phyloP scores from a whole-genome alignment of 2,113 vertebrate species.

The Ivindomyrus marchei region DNA sequence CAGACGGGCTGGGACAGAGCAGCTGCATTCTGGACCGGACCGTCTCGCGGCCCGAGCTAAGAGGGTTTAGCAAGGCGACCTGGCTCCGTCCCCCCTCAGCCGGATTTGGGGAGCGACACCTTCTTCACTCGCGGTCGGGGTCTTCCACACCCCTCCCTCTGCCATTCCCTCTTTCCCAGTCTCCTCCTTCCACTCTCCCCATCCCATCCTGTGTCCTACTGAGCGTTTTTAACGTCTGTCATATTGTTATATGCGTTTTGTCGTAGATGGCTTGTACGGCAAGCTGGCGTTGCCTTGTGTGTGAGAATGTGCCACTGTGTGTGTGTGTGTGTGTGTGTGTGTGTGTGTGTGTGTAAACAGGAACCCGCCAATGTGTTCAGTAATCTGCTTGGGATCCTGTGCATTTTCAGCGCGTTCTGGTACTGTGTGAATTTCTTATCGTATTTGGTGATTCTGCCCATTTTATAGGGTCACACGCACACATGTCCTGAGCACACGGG shows the following conservation, averaged over 20 bases:
- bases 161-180: not conserved
- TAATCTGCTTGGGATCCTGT: not conserved
- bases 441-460: not conserved
- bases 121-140: conserved; percentile 17
- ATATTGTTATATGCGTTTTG: conserved; percentile 15
- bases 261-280: not conserved
- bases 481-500: not conserved
- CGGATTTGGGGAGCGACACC: conserved; percentile 62
- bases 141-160: not conserved
- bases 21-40: conserved; percentile 71
- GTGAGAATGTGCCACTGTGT: conserved; percentile 21
- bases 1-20: conserved; percentile 69
- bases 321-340: conserved; percentile 31
- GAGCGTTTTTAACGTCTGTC: conserved; percentile 8
- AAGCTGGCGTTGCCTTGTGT: not conserved
- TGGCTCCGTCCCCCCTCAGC: conserved; percentile 60
- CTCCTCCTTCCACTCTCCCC: conserved; percentile 8
- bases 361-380: not conserved
- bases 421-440: not conserved
- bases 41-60: conserved; percentile 56
- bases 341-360: conserved; percentile 31
- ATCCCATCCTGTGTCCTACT: not conserved
- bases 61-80: conserved; percentile 62
- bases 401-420: conserved; percentile 2
- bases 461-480: not conserved